Evolutionary conservation across 2,888 invertebrate genomes (phyloP).

Genomic region (Netelia melanura): DNA sequence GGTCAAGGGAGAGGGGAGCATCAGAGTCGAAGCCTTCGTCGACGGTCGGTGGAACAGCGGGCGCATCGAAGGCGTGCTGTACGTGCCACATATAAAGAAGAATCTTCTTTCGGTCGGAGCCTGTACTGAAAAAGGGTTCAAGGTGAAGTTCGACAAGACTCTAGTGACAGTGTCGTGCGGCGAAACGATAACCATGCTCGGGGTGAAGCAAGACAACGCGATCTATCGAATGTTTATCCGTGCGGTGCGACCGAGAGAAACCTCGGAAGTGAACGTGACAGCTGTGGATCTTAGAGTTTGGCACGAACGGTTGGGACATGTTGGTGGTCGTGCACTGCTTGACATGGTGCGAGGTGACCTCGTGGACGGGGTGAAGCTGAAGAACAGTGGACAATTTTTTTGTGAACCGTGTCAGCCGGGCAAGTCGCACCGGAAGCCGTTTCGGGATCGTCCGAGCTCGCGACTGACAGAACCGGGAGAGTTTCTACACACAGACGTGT

Average conservation of each 20-base stretch:
- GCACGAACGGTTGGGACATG: constrained; percentile 67
- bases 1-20: too few species aligned
- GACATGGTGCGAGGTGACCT: constrained; percentile 47
- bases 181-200: constrained; percentile 11
- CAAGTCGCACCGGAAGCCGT: constrained; percentile 13
- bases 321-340: constrained; percentile 38
- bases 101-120: too few species aligned
- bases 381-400: constrained; percentile 24
- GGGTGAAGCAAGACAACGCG: constrained; percentile 44
- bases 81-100: too few species aligned
- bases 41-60: too few species aligned
- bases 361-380: constrained; percentile 43
- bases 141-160: too few species aligned
- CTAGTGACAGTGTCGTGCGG: neutral
- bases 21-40: too few species aligned
- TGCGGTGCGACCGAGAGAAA: neutral
- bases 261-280: constrained; percentile 36
- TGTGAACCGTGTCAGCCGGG: constrained; percentile 38
- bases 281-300: constrained; percentile 34
- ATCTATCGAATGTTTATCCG: constrained; percentile 47
- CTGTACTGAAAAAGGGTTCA: too few species aligned
- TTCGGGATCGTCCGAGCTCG: constrained; percentile 1
- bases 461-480: constrained; percentile 49
- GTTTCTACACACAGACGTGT: too few species aligned
- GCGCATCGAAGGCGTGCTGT: too few species aligned